phyloP scores from a whole-genome alignment of 2,113 vertebrate genomes.

The Hiodon alosoides region DNA sequence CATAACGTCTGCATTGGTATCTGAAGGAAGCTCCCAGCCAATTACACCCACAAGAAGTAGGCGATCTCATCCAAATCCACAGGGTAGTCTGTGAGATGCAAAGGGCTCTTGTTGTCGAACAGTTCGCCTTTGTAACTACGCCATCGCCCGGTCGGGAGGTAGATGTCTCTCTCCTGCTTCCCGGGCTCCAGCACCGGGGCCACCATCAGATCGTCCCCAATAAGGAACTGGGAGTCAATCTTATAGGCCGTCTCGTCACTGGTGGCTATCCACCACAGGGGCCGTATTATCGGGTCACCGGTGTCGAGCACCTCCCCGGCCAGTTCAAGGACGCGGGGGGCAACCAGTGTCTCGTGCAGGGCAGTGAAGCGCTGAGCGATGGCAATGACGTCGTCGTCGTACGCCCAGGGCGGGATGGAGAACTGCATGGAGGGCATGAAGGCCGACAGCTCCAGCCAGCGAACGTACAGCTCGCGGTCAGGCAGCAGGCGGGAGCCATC shows the following conservation, averaged over 20 bases:
- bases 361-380: slow-evolving; percentile 84
- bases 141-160: slow-evolving; percentile 87
- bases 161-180: slow-evolving; percentile 90
- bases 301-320: slow-evolving; percentile 82
- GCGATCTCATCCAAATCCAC: slow-evolving; percentile 89
- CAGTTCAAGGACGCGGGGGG: slow-evolving; percentile 83
- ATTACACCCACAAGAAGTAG: slow-evolving; percentile 78
- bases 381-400: slow-evolving; percentile 81
- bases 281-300: slow-evolving; percentile 89
- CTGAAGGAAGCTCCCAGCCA: background rate
- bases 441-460: slow-evolving; percentile 90
- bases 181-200: slow-evolving; percentile 88
- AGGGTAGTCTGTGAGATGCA: slow-evolving; percentile 83
- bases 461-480: slow-evolving; percentile 87
- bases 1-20: background rate
- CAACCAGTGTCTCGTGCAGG: slow-evolving; percentile 82
- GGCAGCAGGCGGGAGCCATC: slow-evolving; percentile 61
- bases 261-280: slow-evolving; percentile 95
- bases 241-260: slow-evolving; percentile 77
- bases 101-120: slow-evolving; percentile 81
- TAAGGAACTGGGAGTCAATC: slow-evolving; percentile 92
- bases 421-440: slow-evolving; percentile 99
- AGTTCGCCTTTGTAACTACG: slow-evolving; percentile 90
- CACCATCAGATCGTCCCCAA: slow-evolving; percentile 93
- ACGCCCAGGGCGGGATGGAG: slow-evolving; percentile 89